A percentile compares a stretch with the other conserved stretches of the same genome.
These are phyloP conservation scores for Prochilodus magdalenae DNA, from an alignment of 2,113 vertebrate species.

Conservation along the genomic window DNA sequence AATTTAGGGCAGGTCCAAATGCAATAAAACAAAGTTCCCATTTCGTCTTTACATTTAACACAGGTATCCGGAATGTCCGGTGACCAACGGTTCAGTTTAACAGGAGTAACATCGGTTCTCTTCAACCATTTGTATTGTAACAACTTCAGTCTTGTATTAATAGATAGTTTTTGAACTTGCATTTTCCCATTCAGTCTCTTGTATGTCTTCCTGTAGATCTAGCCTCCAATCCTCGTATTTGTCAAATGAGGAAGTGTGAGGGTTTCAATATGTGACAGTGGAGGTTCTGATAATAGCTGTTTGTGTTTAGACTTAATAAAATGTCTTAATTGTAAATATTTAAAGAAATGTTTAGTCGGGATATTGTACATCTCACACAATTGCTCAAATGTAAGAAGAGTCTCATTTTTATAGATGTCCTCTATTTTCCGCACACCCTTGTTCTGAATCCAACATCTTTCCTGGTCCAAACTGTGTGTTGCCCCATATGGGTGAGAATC, in stretches of 20 bases:
- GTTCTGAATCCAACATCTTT: conserved; percentile 21
- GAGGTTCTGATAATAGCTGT: not conserved
- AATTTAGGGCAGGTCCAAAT: not conserved
- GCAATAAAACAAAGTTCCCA: not conserved
- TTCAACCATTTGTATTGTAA: not conserved
- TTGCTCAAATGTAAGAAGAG: conserved; percentile 1
- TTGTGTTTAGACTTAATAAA: conserved; percentile 18
- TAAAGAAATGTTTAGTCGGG: not conserved
- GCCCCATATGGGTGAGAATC: conserved; percentile 13
- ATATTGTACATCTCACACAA: conserved; percentile 6
- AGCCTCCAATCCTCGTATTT: not conserved
- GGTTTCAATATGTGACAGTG: conserved; percentile 7
- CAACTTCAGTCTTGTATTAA: not conserved
- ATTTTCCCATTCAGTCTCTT: not conserved
- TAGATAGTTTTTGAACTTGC: not conserved
- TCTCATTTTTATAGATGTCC: conserved; percentile 16
- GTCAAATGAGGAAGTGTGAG: not conserved
- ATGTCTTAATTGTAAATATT: not conserved
- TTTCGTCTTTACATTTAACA: conserved; percentile 1
- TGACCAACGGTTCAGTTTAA: not conserved
- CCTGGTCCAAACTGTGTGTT: conserved; percentile 7
- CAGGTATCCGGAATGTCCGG: not conserved
- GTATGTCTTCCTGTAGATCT: not conserved
- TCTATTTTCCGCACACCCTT: conserved; percentile 18
- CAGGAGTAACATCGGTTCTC: not conserved